Base-by-base conservation (phyloP, 2,888 invertebrate genomes). In the Metacarcinus magister region DNA sequence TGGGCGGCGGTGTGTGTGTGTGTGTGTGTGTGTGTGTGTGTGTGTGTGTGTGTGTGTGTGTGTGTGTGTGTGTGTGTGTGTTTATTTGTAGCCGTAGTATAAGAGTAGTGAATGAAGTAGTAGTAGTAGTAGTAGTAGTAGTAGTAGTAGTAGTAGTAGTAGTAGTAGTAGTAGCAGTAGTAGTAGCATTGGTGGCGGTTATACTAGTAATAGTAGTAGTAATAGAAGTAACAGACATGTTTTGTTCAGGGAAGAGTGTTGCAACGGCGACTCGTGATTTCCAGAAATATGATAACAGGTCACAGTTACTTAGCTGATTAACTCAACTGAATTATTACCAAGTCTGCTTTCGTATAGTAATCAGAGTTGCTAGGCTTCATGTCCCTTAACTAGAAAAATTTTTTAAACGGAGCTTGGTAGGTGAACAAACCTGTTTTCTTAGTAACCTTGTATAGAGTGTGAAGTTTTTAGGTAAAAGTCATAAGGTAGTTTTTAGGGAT, bases 21-120 rank as follows among this genome's bases (percentile, higher is more conserved):
- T 54, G 54, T 54, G 54, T 87, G 87, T 87, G 87, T 32, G 28
- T 89, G 89, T 89, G 92, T 92, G 93, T 93, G 92, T 92, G 92
- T 92, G 92, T 92, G 92, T 46, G 92, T 92, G 92, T 92, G 46
- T 92, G 92, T 92, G 92, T 92, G 44, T 92, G 92, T 92, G 92
- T 92, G 92, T 92, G 92, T 92, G 44, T 93, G 93, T 93, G 75
- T 93, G 93, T 93, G 75, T 93, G 75, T 93, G 67, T 93, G 48
- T 10, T 23, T 60, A 19, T 19, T 23, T 60, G 19, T 60, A 5
- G 43, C 43, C 4, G 43, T 90, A 90, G 90, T 90, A 43, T 8
- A 90, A 3, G 23, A 16, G 90, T 44, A 90, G 19, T 28, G 28
- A n/a, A 39, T 7, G 48, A 28, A 46, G 92, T 92, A 39, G 23